Percentiles rank a stretch among this genome's conserved stretches.
Conservation (phyloP, 2,797 vertebrate genomes). For the Garrulus glandarius region DNA sequence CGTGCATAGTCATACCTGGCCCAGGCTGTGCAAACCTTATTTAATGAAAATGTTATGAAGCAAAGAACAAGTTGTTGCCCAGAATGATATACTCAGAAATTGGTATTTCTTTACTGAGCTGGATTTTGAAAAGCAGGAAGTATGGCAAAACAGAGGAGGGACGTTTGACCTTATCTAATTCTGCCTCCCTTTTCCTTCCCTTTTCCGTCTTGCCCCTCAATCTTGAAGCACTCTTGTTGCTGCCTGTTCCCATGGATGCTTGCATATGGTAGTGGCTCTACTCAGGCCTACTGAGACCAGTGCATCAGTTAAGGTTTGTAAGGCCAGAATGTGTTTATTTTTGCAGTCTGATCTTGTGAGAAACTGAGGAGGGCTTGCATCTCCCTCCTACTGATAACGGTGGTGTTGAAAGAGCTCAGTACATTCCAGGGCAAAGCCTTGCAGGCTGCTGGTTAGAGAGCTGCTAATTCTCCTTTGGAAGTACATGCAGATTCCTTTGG, state of each 20-base stretch:
- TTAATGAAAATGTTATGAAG: not conserved
- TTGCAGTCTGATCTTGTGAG: not conserved
- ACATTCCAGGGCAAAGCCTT: conserved; percentile 1
- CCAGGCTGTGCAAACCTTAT: not conserved
- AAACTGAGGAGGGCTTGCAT: not conserved
- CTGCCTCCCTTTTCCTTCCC: not conserved
- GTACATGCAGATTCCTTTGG: not conserved
- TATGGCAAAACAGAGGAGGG: not conserved
- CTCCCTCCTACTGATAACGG: not conserved
- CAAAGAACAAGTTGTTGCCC: not conserved
- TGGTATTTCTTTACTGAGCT: not conserved
- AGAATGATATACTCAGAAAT: not conserved
- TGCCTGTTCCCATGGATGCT: not conserved
- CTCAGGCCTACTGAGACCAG: not conserved
- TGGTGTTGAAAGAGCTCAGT: not conserved
- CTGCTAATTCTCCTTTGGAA: not conserved
- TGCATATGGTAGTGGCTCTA: not conserved
- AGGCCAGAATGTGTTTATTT: not conserved
- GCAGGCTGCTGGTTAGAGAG: not conserved
- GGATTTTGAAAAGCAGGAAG: not conserved
- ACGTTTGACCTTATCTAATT: not conserved
- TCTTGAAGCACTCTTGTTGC: not conserved
- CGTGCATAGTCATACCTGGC: not conserved
- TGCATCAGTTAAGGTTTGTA: not conserved
- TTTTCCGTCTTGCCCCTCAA: not conserved